Base-by-base conservation (phyloP, 2,113 vertebrate genomes). In the Suricata suricatta region DNA sequence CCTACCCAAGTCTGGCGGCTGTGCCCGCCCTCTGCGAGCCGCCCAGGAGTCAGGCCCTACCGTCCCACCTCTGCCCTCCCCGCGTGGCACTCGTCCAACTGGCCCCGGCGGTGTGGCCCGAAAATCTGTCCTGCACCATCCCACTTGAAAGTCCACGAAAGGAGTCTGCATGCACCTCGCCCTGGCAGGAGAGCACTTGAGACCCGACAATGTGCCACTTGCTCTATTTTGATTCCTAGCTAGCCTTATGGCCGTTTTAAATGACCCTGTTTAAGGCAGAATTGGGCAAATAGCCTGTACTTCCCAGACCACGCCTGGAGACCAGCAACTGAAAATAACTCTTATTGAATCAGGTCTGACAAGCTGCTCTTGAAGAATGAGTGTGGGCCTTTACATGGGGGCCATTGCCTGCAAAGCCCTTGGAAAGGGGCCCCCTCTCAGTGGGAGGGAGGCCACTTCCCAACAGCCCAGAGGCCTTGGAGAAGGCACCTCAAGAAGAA, bases 11-110 rank as follows among this genome's bases (percentile, higher is more conserved):
- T 3, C 50, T 4, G 12, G 64, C 15, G 2, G 66, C 13, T 1
- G 14, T 0, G 0, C 6, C 44, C 35, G 2, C 14, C 25, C 15
- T 14, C 54, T 35, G 41, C 15, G 5, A 23, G 23, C 4, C 5
- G 17, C 54, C 74, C 35, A 16, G 13, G 35, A 52, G 31, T 64
- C 72, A 54, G 82, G 44, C 15, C 35, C 33, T 2, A 25, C 16
- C 8, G 47, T 21, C 14, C 66, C 54, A 10, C 44, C 57, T n/a
- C 5, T 38, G 21, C 69, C 16, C 12, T 35, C 15, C 27, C 27
- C 82, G 41, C 35, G 2, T 31, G 38, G 2, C 1, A 41, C 76
- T 68, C 79, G 68, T 57, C 35, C 41, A 31, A 17, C 27, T 27
- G 33, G 25, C 23, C 72, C 41, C 3, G 19, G 14, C 31, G 0